These are phyloP conservation scores for Prosapia bicincta DNA, from an alignment of 2,888 invertebrate genomes.

Conservation along the genomic window DNA sequence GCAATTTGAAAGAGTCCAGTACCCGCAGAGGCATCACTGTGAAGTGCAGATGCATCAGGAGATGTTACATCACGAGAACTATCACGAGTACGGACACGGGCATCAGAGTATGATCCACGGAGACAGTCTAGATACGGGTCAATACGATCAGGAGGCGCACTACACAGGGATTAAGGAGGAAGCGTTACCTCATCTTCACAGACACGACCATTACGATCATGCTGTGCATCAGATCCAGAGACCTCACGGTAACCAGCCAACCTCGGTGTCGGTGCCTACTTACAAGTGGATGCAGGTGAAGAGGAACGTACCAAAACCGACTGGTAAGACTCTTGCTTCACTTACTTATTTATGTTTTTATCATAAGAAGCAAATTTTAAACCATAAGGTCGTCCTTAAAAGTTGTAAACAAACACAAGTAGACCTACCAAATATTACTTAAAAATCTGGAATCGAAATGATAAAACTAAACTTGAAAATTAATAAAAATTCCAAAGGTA, in stretches of 20 bases:
- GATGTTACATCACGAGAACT: conserved; percentile 44
- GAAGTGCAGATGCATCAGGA: conserved; percentile 44
- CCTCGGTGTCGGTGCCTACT: conserved; percentile 64
- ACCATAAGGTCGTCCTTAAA: too few species aligned
- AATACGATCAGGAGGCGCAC: conserved; percentile 27
- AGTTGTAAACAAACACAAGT: too few species aligned
- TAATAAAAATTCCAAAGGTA: too few species aligned
- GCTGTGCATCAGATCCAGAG: conserved; percentile 14
- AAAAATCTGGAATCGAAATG: too few species aligned
- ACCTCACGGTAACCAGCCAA: conserved; percentile 17
- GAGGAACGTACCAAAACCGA: conserved; percentile 91
- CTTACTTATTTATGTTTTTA: too few species aligned
- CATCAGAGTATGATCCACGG: conserved; percentile 39
- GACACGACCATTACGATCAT: conserved; percentile 3
- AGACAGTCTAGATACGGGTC: conserved; percentile 31
- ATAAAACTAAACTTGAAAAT: too few species aligned
- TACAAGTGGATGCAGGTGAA: conserved; percentile 99
- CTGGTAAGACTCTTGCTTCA: conserved; percentile 74
- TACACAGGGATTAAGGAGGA: conserved; percentile 25
- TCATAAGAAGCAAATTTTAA: too few species aligned
- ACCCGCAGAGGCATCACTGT: conserved; percentile 42
- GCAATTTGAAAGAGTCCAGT: conserved; percentile 43
- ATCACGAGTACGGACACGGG: conserved; percentile 45
- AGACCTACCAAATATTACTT: too few species aligned
- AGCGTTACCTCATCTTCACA: neutral